These are phyloP conservation scores for Heliocidaris erythrogramma DNA, from an alignment of 35 echinoderm and acorn worm species.

Conservation along the genomic window DNA sequence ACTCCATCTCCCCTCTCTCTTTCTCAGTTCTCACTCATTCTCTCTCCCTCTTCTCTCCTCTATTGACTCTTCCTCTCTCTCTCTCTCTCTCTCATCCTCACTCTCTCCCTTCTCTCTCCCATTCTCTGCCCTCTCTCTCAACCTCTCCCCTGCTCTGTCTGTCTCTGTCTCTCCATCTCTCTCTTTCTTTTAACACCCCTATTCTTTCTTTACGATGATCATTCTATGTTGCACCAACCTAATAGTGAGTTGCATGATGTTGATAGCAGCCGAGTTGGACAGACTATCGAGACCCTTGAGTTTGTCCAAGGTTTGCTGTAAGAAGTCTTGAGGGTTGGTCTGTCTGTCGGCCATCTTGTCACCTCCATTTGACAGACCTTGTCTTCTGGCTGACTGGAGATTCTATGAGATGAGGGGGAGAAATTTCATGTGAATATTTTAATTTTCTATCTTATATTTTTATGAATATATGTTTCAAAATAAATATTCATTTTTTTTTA, in stretches of 20 bases:
- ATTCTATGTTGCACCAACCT: slow-evolving; percentile 50
- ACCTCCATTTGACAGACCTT: background rate
- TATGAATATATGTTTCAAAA: no score
- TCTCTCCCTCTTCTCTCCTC: no score
- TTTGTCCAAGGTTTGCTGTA: slow-evolving; percentile 72
- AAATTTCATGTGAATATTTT: background rate
- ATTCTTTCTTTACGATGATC: background rate
- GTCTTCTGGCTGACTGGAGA: background rate
- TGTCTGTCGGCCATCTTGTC: background rate
- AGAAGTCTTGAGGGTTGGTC: slow-evolving; percentile 50
- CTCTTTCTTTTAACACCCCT: background rate
- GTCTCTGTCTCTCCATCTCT: background rate
- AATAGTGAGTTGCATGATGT: slow-evolving; percentile 86
- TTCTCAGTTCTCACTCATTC: no score
- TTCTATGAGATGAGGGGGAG: background rate
- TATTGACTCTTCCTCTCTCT: no score
- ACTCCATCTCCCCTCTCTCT: no score
- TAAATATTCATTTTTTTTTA: no score
- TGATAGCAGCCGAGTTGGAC: slow-evolving; percentile 57
- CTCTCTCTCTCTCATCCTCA: no score
- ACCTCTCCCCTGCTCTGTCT: no score
- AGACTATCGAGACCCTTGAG: slow-evolving; percentile 72
- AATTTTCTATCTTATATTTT: no score
- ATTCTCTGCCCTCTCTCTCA: no score
- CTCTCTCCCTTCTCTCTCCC: no score